phyloP scores from a whole-genome alignment of 2,113 vertebrate genomes.

The Lophochroa leadbeateri region DNA sequence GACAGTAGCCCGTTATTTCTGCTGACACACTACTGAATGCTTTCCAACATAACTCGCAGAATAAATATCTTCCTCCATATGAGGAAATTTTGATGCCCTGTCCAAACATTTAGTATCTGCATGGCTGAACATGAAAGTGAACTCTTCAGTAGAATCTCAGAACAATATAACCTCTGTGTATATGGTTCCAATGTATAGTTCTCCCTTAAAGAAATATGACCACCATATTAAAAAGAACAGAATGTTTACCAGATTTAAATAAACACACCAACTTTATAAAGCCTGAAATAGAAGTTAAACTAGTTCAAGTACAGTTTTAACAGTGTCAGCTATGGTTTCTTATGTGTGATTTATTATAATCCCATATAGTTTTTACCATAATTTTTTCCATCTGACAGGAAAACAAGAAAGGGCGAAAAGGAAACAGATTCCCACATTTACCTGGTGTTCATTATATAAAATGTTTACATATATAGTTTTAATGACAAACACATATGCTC shows the following conservation, averaged over 20 bases:
- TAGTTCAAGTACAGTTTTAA: background rate
- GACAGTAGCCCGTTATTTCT: background rate
- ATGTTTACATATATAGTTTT: background rate
- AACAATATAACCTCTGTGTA: background rate
- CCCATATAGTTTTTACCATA: fast-evolving
- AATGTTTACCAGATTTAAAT: background rate
- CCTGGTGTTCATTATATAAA: background rate
- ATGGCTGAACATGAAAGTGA: background rate
- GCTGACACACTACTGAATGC: background rate
- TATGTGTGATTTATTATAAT: background rate
- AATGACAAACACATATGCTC: background rate
- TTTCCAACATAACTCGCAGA: background rate
- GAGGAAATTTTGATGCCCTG: background rate
- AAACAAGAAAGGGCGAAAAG: background rate
- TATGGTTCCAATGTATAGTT: background rate
- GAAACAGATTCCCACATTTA: background rate
- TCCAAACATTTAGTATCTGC: background rate
- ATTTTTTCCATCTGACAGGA: background rate
- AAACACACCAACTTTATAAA: background rate
- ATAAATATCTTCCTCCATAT: background rate
- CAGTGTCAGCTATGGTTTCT: background rate
- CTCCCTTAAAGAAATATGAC: background rate
- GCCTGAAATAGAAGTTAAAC: background rate
- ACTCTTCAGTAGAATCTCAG: background rate
- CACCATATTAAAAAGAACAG: background rate